phyloP scores from a whole-genome alignment of 1,140 invertebrate species.

The Mycetomoellerius zeteki region DNA sequence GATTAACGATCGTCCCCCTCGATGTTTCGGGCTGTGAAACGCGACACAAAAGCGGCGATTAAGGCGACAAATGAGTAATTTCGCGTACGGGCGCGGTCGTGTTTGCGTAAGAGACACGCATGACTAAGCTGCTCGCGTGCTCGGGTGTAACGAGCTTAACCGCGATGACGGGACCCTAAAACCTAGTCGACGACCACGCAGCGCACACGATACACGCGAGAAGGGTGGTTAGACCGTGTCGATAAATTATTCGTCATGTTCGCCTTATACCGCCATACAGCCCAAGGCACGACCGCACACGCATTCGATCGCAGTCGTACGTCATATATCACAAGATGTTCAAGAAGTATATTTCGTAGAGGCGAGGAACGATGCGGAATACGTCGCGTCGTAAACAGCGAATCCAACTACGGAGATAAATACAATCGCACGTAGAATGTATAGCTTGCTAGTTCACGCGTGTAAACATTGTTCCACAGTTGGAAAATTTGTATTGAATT shows the following conservation, averaged over 20 bases:
- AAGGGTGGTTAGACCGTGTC: conserved; percentile 48
- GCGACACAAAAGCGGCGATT: conserved; percentile 63
- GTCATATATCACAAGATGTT: conserved; percentile 3
- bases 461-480: neutral
- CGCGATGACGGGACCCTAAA: conserved; percentile 54
- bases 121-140: conserved; percentile 59
- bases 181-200: conserved; percentile 25
- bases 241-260: conserved; percentile 51
- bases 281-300: conserved; percentile 26
- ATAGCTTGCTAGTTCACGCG: neutral
- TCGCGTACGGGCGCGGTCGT: conserved; percentile 54
- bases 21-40: conserved; percentile 33
- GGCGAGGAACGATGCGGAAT: neutral
- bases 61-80: conserved; percentile 64
- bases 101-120: conserved; percentile 63
- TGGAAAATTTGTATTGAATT: too few species aligned
- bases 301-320: conserved; percentile 7
- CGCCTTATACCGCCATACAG: neutral
- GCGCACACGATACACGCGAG: conserved; percentile 20
- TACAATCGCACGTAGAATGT: neutral
- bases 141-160: conserved; percentile 55
- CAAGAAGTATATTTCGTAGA: neutral
- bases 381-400: conserved; percentile 9
- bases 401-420: neutral
- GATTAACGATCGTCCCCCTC: conserved; percentile 31